Conservation (phyloP, 2,797 vertebrate genomes). For the Aulostomus chinensis region DNA sequence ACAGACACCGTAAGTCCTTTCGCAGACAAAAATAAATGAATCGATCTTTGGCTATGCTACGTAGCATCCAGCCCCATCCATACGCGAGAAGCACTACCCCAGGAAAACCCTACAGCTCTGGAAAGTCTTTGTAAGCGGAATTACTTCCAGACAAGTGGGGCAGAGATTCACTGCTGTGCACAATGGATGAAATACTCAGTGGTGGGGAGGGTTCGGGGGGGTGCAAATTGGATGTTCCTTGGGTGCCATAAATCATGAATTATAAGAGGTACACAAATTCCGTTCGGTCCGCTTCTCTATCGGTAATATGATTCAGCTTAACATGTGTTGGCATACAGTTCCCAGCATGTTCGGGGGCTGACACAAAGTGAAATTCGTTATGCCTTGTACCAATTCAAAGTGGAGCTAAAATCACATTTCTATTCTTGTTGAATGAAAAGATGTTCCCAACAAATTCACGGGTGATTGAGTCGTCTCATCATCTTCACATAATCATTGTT, state of each 20-base stretch:
- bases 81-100: conserved; percentile 38
- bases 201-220: conserved; percentile 14
- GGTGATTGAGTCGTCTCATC: background rate
- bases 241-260: conserved; percentile 57
- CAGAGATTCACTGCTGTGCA: conserved; percentile 66
- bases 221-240: conserved; percentile 60
- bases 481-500: background rate
- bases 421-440: conserved; percentile 10
- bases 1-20: conserved; percentile 32
- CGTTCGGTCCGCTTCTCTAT: conserved; percentile 18
- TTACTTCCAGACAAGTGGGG: conserved; percentile 63
- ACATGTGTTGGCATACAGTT: conserved; percentile 29
- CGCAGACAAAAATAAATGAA: conserved; percentile 11
- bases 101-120: conserved; percentile 46
- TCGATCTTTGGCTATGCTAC: conserved; percentile 27
- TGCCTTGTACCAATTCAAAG: conserved; percentile 5
- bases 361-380: conserved; percentile 6
- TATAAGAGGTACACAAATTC: conserved; percentile 54
- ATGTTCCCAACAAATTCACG: conserved; percentile 18
- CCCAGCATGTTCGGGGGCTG: background rate
- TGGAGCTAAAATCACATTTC: conserved; percentile 2
- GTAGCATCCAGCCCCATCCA: conserved; percentile 27
- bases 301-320: conserved; percentile 23
- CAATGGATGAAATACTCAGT: conserved; percentile 64
- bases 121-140: conserved; percentile 60